phyloP scores from a whole-genome alignment of 2,797 vertebrate genomes.

The Helostoma temminkii region DNA sequence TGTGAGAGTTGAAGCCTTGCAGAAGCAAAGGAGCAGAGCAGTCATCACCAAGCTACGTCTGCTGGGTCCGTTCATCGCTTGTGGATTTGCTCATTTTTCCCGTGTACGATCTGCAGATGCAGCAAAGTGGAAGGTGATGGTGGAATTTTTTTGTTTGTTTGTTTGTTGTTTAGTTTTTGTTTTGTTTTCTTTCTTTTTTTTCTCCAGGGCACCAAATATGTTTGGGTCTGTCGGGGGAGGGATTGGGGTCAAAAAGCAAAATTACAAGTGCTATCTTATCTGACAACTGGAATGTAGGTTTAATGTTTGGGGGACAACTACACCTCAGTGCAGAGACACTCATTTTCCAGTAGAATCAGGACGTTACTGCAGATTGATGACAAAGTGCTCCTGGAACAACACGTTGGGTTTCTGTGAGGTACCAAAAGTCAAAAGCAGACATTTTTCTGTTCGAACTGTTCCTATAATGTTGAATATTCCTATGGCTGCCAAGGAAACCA shows the following conservation, averaged over 20 bases:
- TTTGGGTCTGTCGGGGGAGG: constrained; percentile 60
- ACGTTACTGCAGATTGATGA: constrained; percentile 42
- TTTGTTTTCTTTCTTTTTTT: constrained; percentile 10
- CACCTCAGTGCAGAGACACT: constrained; percentile 73
- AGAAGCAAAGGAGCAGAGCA: constrained; percentile 84
- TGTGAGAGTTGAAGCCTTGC: constrained; percentile 90
- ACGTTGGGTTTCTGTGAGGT: constrained; percentile 44
- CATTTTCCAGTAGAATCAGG: constrained; percentile 53
- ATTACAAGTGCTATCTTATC: constrained; percentile 79
- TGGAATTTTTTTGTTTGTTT: constrained; percentile 42
- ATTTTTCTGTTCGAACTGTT: constrained; percentile 56
- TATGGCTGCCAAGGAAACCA: constrained; percentile 40
- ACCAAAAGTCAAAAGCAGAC: constrained; percentile 62
- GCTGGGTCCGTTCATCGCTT: constrained; percentile 81
- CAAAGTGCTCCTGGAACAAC: constrained; percentile 47
- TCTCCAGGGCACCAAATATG: constrained; percentile 56
- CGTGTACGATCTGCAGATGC: constrained; percentile 88
- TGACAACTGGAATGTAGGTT: constrained; percentile 88
- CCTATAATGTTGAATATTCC: constrained; percentile 45
- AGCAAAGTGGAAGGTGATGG: constrained; percentile 79
- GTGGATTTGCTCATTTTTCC: constrained; percentile 83
- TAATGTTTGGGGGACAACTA: constrained; percentile 67
- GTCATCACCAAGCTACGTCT: constrained; percentile 82
- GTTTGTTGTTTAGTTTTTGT: neutral
- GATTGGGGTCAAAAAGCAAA: constrained; percentile 60